Conservation (phyloP, 2,888 invertebrate species). For the Tetranychus truncatus region DNA sequence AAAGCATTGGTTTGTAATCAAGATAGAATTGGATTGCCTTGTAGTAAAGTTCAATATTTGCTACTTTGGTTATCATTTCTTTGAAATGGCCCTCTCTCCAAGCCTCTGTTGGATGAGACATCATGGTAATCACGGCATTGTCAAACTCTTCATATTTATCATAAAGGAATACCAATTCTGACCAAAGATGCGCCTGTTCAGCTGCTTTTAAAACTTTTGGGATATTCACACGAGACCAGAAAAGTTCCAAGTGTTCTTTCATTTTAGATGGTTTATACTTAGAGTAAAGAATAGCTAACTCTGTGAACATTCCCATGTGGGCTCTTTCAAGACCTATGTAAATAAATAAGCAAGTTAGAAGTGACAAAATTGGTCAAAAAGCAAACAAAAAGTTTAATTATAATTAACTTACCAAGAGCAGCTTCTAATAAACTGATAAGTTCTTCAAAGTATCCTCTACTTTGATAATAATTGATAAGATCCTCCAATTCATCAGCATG, state of each 20-base stretch:
- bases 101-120: slow-evolving; percentile 96
- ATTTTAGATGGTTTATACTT: slow-evolving; percentile 98
- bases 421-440: slow-evolving; percentile 84
- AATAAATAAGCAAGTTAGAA: slow-evolving; percentile 1
- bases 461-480: slow-evolving; percentile 96
- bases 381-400: slow-evolving; percentile 49
- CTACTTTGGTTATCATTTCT: slow-evolving; percentile 81
- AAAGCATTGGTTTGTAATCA: slow-evolving; percentile 84
- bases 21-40: slow-evolving; percentile 97
- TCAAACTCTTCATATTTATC: slow-evolving; percentile 99
- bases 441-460: slow-evolving; percentile 93
- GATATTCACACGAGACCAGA: slow-evolving; percentile 99
- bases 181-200: slow-evolving; percentile 98
- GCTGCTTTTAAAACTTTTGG: slow-evolving; percentile 96
- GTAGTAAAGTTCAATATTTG: slow-evolving; percentile 97
- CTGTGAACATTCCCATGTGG: slow-evolving; percentile 99
- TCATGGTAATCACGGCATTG: slow-evolving; percentile 97
- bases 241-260: slow-evolving; percentile 94
- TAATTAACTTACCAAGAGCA: slow-evolving; percentile 44
- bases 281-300: slow-evolving; percentile 93
- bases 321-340: slow-evolving; percentile 65
- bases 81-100: slow-evolving; percentile 99
- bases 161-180: slow-evolving; percentile 93
- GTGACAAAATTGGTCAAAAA: slow-evolving; percentile 43
- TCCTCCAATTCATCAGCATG: slow-evolving; percentile 98